A percentile compares a stretch with the other conserved stretches of the same genome.
phyloP scores from a whole-genome alignment of 2,113 vertebrate genomes.

The Parus major region DNA sequence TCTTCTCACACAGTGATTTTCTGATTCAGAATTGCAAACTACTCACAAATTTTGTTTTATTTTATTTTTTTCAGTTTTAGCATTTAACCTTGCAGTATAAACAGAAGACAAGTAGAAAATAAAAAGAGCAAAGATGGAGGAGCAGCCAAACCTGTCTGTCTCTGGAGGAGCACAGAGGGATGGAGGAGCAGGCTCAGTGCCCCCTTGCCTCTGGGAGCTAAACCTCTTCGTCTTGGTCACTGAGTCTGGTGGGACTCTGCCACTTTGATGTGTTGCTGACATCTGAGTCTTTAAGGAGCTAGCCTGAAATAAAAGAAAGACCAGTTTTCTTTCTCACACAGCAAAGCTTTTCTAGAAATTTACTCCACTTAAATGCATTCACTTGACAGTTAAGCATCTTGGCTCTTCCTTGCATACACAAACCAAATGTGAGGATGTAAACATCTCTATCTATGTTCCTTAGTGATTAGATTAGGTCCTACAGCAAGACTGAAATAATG shows the following conservation, averaged over 20 bases:
- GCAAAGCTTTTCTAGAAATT: not conserved
- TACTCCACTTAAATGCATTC: not conserved
- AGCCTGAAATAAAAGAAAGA: not conserved
- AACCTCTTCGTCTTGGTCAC: not conserved
- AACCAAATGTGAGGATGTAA: not conserved
- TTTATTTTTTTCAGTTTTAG: not conserved
- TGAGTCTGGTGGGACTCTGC: not conserved
- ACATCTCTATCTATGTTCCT: rapidly evolving
- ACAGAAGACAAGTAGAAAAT: not conserved
- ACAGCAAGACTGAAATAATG: not conserved
- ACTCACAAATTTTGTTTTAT: not conserved
- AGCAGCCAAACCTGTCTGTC: not conserved
- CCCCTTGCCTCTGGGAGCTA: not conserved
- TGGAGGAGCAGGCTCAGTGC: not conserved
- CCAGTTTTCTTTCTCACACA: not conserved
- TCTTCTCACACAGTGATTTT: not conserved
- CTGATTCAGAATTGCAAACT: not conserved
- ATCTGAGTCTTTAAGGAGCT: not conserved
- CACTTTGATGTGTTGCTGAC: not conserved
- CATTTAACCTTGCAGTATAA: not conserved
- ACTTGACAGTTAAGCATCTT: not conserved
- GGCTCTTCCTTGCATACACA: not conserved
- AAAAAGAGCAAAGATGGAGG: not conserved
- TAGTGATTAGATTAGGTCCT: not conserved
- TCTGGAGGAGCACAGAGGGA: not conserved